Evolutionary conservation across 2,888 invertebrate species (phyloP).

Genomic region (Phyllotreta cruciferae): DNA sequence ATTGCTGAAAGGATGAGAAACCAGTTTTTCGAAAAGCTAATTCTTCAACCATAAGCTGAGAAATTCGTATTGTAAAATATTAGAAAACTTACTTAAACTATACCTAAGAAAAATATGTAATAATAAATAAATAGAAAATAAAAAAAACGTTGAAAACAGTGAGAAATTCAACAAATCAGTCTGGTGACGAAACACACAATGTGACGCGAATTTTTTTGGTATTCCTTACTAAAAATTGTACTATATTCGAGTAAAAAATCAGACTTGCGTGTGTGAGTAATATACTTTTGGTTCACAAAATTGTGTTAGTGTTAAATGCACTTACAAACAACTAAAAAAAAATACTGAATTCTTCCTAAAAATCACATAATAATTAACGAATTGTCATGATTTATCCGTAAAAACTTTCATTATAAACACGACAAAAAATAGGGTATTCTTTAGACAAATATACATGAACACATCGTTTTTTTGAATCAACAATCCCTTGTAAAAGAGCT

Average conservation of each 20-base stretch:
- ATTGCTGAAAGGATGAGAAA: too few relatives aligned
- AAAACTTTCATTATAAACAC: conserved; percentile 17
- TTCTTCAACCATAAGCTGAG: too few relatives aligned
- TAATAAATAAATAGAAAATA: conserved; percentile 35
- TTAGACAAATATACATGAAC: too few relatives aligned
- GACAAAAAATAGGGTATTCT: background rate
- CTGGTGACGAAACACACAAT: conserved; percentile 46
- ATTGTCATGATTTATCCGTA: too few relatives aligned
- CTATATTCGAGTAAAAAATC: conserved; percentile 32
- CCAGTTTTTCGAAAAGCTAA: too few relatives aligned
- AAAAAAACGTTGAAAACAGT: conserved; percentile 32
- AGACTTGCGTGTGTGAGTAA: conserved; percentile 27
- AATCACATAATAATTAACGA: conserved; percentile 4
- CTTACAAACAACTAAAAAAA: background rate
- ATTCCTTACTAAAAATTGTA: conserved; percentile 38
- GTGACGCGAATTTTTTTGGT: conserved; percentile 29
- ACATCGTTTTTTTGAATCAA: too few relatives aligned
- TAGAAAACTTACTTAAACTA: conserved; percentile 30
- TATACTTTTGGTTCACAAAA: conserved; percentile 18
- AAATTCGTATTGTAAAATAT: too few relatives aligned
- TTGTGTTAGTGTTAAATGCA: conserved; percentile 4
- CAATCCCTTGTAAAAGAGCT: background rate
- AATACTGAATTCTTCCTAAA: conserved; percentile 15
- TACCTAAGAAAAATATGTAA: conserved; percentile 6
- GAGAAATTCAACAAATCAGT: conserved; percentile 49